Evolutionary conservation across 2,797 vertebrate species (phyloP).

Genomic region (Dipus sagitta): DNA sequence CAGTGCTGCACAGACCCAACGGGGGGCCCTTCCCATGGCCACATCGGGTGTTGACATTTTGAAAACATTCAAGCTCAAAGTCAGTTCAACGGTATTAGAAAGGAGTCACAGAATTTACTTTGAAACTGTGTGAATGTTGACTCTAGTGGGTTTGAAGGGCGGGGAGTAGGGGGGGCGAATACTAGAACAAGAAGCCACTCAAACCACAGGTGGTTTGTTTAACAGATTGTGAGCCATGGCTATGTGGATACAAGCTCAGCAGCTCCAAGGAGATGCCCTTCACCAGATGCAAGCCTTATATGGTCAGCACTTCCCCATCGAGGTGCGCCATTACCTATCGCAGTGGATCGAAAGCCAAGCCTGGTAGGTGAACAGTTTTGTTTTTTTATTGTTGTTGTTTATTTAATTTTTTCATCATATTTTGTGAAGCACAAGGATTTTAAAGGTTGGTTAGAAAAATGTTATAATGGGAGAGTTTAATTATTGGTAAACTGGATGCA

Average conservation of each 20-base stretch:
- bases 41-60: not conserved
- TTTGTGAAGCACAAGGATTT: not conserved
- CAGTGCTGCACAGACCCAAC: not conserved
- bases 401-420: not conserved
- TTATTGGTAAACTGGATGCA: not conserved
- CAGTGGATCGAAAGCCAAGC: conserved; percentile 96
- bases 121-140: not conserved
- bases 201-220: not conserved
- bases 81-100: not conserved
- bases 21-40: not conserved
- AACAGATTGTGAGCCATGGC: conserved; percentile 93
- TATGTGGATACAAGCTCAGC: conserved; percentile 98
- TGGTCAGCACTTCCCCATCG: conserved; percentile 99
- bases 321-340: conserved; percentile 97
- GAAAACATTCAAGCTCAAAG: conserved; percentile 15
- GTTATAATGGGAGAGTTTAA: not conserved
- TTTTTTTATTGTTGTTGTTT: too few species aligned
- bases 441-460: conserved; percentile 25
- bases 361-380: conserved; percentile 89
- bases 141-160: not conserved
- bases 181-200: too few species aligned
- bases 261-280: conserved; percentile 97
- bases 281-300: conserved; percentile 99
- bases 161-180: too few species aligned
- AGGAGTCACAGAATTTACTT: conserved; percentile 10